A percentile compares a stretch with the other conserved stretches of the same genome.
Conservation (phyloP, 1,140 invertebrate genomes). For the Rhynchophorus ferrugineus region DNA sequence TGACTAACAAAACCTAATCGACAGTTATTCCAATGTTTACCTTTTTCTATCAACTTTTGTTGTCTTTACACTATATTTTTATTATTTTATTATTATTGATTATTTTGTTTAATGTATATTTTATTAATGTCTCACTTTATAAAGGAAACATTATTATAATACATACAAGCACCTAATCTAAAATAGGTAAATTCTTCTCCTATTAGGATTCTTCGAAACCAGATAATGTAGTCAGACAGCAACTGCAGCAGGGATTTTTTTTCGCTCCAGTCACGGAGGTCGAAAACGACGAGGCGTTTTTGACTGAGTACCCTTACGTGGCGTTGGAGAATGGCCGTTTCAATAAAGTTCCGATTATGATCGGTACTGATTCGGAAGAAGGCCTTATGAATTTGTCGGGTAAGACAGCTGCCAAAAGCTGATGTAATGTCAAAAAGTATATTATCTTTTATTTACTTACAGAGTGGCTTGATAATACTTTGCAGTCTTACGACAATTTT, state of each 20-base stretch:
- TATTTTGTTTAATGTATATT: too few relatives aligned
- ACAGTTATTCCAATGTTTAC: too few relatives aligned
- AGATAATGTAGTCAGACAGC: not conserved
- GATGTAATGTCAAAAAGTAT: too few relatives aligned
- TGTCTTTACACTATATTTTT: too few relatives aligned
- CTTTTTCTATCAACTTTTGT: too few relatives aligned
- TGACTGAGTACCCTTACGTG: constrained; percentile 21
- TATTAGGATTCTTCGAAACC: constrained; percentile 8
- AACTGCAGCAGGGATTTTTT: constrained; percentile 16
- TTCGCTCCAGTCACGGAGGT: constrained; percentile 23
- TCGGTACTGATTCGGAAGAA: constrained; percentile 29
- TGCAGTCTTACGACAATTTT: constrained; percentile 3
- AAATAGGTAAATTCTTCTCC: too few relatives aligned
- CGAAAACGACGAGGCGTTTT: constrained; percentile 18
- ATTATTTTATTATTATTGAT: too few relatives aligned
- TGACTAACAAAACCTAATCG: too few relatives aligned
- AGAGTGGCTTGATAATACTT: constrained; percentile 4
- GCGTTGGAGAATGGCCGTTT: constrained; percentile 17
- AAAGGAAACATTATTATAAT: too few relatives aligned
- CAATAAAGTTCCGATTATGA: constrained; percentile 24
- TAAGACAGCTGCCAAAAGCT: too few relatives aligned
- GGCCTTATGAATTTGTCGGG: constrained; percentile 8
- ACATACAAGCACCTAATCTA: too few relatives aligned
- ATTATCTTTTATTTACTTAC: not conserved
- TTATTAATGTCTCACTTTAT: too few relatives aligned